Evolutionary conservation across 2,113 vertebrate genomes (phyloP), one percentile per base, ranked within the genome.

Genomic region (Hypocryptadius cinnamomeus): DNA sequence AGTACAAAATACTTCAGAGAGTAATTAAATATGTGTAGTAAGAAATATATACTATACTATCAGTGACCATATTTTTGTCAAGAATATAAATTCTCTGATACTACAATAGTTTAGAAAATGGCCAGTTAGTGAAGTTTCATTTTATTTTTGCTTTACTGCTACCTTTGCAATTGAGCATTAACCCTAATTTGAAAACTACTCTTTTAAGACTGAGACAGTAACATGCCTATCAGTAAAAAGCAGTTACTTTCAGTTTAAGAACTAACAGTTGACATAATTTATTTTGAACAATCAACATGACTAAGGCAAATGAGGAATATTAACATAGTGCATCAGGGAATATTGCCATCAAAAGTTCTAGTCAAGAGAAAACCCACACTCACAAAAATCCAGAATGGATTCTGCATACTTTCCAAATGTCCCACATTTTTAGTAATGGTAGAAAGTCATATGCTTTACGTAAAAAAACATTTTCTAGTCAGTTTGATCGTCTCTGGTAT

Each of bases 401-500:
- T 90, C 53, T 91, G 60, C 31, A n/a, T 53, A 54, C 22, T 94
- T 90, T 85, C 74, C 86, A 85, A 87, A 94, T 39, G 45, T 61
- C 78, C 59, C 70, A 64, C 54, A n/a, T 83, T 92, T 93, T 87
- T 81, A 63, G 42, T 50, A 87, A 76, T 51, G 47, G 64, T 28
- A 79, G 40, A 50, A 90, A 87, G 35, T 59, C 9, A 4, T 28
- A 79, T 2, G 22, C 30, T 73, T 89, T 61, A 66, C 47, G 61
- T 68, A 51, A 51, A 60, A 91, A 94, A 80, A 63, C 50, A 93
- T 94, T 96, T 96, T 96, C 95, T 95, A 96, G 93, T 96, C 95
- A 96, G 93, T 96, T 96, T 96, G 96, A 87, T 96, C 94, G 95
- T 94, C 93, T 95, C 95, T 51, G 65, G 17, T 70, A 85, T 63